Conservation (phyloP, 1,140 invertebrate genomes). For the Drosophila baimaii region DNA sequence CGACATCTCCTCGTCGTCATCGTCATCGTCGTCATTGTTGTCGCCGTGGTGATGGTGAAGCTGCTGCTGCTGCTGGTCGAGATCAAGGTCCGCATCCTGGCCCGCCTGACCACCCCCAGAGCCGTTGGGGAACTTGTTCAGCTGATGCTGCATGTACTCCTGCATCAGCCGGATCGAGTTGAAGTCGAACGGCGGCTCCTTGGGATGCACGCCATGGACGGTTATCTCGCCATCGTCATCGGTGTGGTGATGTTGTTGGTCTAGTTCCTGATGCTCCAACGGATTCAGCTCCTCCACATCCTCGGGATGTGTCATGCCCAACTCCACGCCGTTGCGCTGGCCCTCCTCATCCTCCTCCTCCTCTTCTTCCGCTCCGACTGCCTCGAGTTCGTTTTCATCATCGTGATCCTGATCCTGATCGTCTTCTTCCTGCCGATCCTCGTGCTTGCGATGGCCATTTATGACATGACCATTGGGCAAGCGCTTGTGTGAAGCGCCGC, state of each 20-base stretch:
- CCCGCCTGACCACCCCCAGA: constrained; percentile 11
- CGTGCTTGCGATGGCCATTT: constrained; percentile 48
- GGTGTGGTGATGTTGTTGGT: constrained; percentile 4
- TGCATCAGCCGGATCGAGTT: constrained; percentile 80
- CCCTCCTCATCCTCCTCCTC: constrained; percentile 4
- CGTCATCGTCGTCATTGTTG: constrained; percentile 52
- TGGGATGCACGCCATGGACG: constrained; percentile 38
- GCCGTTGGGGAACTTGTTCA: constrained; percentile 77
- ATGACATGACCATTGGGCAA: constrained; percentile 50
- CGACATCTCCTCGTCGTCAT: constrained; percentile 73
- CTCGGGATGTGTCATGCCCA: not conserved
- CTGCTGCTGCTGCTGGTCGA: constrained; percentile 32
- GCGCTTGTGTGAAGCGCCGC: constrained; percentile 7
- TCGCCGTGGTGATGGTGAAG: not conserved
- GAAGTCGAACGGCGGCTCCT: constrained; percentile 69
- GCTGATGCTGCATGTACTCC: constrained; percentile 80
- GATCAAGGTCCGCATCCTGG: constrained; percentile 32
- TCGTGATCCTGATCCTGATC: constrained; percentile 31
- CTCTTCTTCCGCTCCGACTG: not conserved
- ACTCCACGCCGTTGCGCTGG: constrained; percentile 7
- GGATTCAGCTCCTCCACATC: constrained; percentile 25
- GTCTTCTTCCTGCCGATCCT: constrained; percentile 1
- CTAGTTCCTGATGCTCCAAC: not conserved
- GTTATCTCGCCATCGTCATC: constrained; percentile 66
- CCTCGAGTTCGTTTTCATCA: not conserved